Conservation (phyloP, 1,140 invertebrate genomes). For the Pogonomyrmex californicus region DNA sequence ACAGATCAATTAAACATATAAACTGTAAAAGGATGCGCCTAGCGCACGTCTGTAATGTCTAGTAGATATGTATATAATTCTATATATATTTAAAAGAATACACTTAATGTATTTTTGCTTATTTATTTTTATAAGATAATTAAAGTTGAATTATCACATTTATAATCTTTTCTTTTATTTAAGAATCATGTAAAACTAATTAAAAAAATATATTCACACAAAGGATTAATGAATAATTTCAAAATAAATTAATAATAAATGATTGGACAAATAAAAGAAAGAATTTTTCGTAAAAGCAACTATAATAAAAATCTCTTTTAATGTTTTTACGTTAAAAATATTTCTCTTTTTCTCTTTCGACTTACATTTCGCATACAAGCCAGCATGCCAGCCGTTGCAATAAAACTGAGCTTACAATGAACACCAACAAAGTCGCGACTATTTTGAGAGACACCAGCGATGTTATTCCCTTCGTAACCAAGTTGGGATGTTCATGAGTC, state of each 20-base stretch:
- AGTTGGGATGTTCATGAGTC: neutral
- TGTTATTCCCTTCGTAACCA: neutral
- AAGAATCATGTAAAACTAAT: neutral
- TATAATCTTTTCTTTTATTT: neutral
- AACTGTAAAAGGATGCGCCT: neutral
- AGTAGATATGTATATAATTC: neutral
- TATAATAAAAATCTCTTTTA: slow-evolving; percentile 32
- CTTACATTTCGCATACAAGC: neutral
- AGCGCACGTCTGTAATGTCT: too few relatives aligned
- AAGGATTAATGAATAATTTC: slow-evolving; percentile 13
- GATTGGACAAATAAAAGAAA: neutral
- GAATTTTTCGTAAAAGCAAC: neutral
- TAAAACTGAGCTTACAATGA: slow-evolving; percentile 47
- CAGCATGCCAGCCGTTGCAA: slow-evolving; percentile 3
- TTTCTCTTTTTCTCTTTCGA: slow-evolving; percentile 32
- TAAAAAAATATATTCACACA: neutral
- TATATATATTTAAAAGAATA: neutral
- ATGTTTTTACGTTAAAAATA: slow-evolving; percentile 31
- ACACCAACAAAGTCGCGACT: slow-evolving; percentile 40
- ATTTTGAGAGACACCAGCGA: slow-evolving; percentile 46
- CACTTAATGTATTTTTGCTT: neutral
- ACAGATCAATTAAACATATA: neutral
- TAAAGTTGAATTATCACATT: neutral
- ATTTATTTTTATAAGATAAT: neutral
- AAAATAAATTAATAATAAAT: slow-evolving; percentile 11